A percentile compares a stretch with the other conserved stretches of the same genome.
Evolutionary conservation across 2,888 invertebrate species (phyloP).

Genomic region (Parnassius orleans): DNA sequence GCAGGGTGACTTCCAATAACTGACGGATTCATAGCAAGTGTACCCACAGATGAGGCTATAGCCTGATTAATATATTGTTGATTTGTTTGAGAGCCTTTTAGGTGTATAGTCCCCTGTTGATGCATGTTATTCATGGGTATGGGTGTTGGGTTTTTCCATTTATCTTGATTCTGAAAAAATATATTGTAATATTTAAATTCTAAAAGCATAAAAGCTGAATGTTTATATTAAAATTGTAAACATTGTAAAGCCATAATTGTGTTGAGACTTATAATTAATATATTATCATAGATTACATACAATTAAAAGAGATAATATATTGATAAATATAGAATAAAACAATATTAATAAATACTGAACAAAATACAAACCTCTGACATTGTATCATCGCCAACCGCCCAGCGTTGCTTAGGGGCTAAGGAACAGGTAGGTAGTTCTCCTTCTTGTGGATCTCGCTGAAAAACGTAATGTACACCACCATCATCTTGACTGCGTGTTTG

Average conservation of each 20-base stretch:
- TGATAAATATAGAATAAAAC: too few relatives aligned
- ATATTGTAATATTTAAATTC: neutral
- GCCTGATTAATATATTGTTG: slow-evolving; percentile 77
- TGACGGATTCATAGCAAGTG: slow-evolving; percentile 72
- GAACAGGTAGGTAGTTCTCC: slow-evolving; percentile 85
- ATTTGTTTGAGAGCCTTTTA: slow-evolving; percentile 75
- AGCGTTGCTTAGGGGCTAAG: slow-evolving; percentile 88
- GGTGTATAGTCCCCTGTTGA: slow-evolving; percentile 76
- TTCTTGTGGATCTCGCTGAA: slow-evolving; percentile 89
- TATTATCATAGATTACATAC: too few relatives aligned
- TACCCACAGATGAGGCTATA: slow-evolving; percentile 72
- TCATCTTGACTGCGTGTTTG: slow-evolving; percentile 89
- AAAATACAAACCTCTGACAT: slow-evolving; percentile 88
- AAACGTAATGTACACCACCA: slow-evolving; percentile 95
- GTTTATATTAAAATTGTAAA: too few relatives aligned
- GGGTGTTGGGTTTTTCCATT: slow-evolving; percentile 90
- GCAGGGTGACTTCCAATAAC: slow-evolving; percentile 74
- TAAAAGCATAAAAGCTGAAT: too few relatives aligned
- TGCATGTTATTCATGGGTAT: slow-evolving; percentile 80
- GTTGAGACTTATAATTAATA: too few relatives aligned
- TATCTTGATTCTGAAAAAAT: slow-evolving; percentile 88
- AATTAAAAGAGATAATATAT: too few relatives aligned
- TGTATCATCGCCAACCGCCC: slow-evolving; percentile 94
- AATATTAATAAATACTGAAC: slow-evolving; percentile 12
- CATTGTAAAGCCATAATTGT: too few relatives aligned